Evolutionary conservation across 2,888 invertebrate species (phyloP), one percentile per base, ranked within the genome.

Genomic region (Nomada fucata): DNA sequence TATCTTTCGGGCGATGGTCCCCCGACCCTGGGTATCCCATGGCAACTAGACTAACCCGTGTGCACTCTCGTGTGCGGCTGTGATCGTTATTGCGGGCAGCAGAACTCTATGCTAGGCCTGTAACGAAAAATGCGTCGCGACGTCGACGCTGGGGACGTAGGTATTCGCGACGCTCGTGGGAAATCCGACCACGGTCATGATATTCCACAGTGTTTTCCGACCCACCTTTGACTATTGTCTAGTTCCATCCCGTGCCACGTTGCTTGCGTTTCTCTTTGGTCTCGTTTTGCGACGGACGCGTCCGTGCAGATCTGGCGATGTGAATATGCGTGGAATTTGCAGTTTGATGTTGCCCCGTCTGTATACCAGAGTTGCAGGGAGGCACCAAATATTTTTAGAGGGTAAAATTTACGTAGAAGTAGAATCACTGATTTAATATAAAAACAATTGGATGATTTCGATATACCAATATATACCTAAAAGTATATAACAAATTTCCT

Each of bases 21-120:
- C 65, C 26, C 26, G 59, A 13, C 68, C 78, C 26, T 15, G 53
- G 53, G 65, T 79, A 61, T 72, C 67, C 63, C 80, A 29, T 72
- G 72, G 80, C 72, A 79, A 79, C 80, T 79, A 61, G 59, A 72
- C 36, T 60, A n/a, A 60, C 53, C 23, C 52, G 52, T 61, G 50
- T 42, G 36, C 26, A 59, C 18, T 4, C 29, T 11, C 18, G 9
- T 47, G 18, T 23, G 26, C 23, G 47, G 15, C 15, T n/a, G 11
- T 64, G 72, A 64, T 72, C 44, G 53, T 73, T 64, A 64, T 64
- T 55, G 72, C 20, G 72, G 42, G 29, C 26, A 79, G 55, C 57
- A 26, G 23, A 3, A 36, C 23, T 26, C 59, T n/a, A 29, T 4
- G 47, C 26, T 53, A 64, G 53, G 61, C 42, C 63, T 18, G 69